Base-by-base conservation (phyloP, 2,797 vertebrate genomes). In the Syndactyla subalaris region DNA sequence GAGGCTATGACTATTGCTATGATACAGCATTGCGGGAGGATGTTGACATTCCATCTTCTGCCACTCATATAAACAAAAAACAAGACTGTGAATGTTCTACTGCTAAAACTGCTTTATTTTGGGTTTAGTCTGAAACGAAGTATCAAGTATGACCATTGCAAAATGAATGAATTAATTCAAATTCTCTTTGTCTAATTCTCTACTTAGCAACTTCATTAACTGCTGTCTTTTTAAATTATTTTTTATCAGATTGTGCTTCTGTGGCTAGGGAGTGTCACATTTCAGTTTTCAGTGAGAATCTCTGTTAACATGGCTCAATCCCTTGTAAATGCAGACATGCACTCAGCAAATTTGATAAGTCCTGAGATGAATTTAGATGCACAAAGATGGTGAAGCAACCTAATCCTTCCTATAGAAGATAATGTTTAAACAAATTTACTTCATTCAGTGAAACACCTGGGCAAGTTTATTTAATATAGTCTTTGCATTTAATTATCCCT, bases 401-500 rank as follows among this genome's bases (percentile, higher is more conserved):
- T 96, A 97, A 97, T 96, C 87, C 78, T 77, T 94, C 54, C 63
- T 80, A 62, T 51, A 82, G 68, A 73, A 61, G 24, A 91, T 61
- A 82, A 95, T 93, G 38, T 96, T 96, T 96, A 96, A 93, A 92
- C 83, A 97, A 97, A 96, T 93, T 80, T 92, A 78, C 75, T 94
- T 89, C 52, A 92, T 93, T 94, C 85, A 92, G 0, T 63, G 70
- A 92, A 89, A 95, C 92, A 97, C 92, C 92, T 97, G 95, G 92
- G 72, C 63, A 88, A 93, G 76, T 29, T 92, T 96, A 93, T 88
- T 96, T 94, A 91, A 95, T 84, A 77, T 10, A 95, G 23, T 71
- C 85, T 88, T 93, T 95, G 94, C 88, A 95, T 96, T 89, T 96
- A 93, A 97, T 97, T 95, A 97, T 81, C n/a, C 52, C 15, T 0